These are phyloP conservation scores for Rhabdomys dilectus DNA, from an alignment of 2,113 vertebrate species.

Conservation along the genomic window DNA sequence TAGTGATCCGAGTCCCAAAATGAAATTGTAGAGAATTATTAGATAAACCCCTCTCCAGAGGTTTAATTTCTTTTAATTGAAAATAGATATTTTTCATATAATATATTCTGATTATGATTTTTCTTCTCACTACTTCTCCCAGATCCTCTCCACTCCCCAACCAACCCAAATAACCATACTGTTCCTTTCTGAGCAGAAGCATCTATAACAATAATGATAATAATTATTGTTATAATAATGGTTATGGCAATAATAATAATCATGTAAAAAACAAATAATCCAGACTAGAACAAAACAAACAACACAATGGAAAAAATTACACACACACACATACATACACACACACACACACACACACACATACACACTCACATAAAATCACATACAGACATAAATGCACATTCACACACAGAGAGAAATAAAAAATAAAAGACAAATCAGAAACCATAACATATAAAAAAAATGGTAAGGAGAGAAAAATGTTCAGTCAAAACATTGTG, in stretches of 20 bases:
- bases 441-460: not conserved
- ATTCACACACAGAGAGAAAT: not conserved
- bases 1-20: not conserved
- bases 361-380: not conserved
- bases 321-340: no score
- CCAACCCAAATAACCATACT: not conserved
- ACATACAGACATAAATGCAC: not conserved
- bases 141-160: not conserved
- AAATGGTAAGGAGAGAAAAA: not conserved
- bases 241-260: not conserved
- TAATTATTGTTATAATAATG: not conserved
- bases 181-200: not conserved
- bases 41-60: accelerated
- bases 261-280: not conserved
- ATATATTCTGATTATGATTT: not conserved
- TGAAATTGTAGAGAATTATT: not conserved
- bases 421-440: not conserved
- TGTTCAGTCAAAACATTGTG: not conserved
- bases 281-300: not conserved
- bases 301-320: no score
- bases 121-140: not conserved
- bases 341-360: not conserved
- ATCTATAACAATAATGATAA: not conserved
- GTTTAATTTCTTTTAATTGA: not conserved
- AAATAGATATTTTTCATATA: not conserved